These are phyloP conservation scores for Caenorhabditis auriculariae DNA, from an alignment of 2,888 invertebrate species.

Conservation along the genomic window DNA sequence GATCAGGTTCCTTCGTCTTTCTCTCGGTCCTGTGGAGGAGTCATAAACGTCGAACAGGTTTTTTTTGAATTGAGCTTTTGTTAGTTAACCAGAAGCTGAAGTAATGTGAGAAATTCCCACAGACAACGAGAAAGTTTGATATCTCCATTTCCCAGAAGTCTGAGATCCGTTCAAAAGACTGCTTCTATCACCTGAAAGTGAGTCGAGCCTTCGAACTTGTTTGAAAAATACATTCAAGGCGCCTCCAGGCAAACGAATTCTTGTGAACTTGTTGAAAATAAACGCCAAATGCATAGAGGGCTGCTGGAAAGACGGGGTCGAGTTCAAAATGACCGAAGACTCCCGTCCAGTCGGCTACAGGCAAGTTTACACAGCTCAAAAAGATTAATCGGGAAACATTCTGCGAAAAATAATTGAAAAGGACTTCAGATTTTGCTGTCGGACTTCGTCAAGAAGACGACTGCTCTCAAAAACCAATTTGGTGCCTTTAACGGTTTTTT, in stretches of 20 bases:
- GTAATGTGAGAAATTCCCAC: not conserved
- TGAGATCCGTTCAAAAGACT: conserved; percentile 22
- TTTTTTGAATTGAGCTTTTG: too few species aligned
- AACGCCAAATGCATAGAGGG: conserved; percentile 42
- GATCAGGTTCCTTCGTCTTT: conserved; percentile 34
- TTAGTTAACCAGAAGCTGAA: not conserved
- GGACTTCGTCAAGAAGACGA: conserved; percentile 18
- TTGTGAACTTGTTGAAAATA: conserved; percentile 32
- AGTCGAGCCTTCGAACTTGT: not conserved
- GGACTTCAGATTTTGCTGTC: conserved; percentile 37
- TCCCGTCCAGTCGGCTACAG: conserved; percentile 40
- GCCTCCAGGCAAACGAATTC: conserved; percentile 32
- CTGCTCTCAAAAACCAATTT: conserved; percentile 30
- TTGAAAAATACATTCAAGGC: conserved; percentile 12
- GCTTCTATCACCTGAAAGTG: conserved; percentile 42
- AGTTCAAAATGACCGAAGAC: conserved; percentile 42
- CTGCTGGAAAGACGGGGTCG: conserved; percentile 39
- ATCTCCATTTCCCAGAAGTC: conserved; percentile 33
- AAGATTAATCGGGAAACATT: not conserved
- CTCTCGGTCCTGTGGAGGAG: conserved; percentile 37
- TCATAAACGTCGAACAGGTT: conserved; percentile 30
- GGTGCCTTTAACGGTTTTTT: conserved; percentile 36
- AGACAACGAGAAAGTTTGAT: conserved; percentile 34
- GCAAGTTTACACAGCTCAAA: conserved; percentile 1
- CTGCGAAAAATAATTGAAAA: not conserved